Evolutionary conservation across 2,888 invertebrate species (phyloP).

Genomic region (Smittia sp.): DNA sequence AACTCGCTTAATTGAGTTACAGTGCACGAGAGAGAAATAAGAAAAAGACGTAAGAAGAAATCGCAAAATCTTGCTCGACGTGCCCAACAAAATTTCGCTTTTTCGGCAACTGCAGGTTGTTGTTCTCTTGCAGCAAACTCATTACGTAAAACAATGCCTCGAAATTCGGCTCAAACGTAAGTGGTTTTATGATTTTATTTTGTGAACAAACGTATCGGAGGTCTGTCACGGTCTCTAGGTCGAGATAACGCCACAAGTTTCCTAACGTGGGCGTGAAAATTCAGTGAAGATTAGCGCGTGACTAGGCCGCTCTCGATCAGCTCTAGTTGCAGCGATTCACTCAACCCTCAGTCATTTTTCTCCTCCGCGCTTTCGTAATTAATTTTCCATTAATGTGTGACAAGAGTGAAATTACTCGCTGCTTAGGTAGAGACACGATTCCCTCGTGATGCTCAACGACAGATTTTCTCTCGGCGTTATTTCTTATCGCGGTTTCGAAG

Average conservation of each 20-base stretch:
- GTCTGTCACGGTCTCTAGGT: too few species aligned
- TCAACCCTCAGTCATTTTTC: neutral
- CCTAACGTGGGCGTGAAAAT: too few species aligned
- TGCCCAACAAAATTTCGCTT: neutral
- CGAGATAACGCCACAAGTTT: too few species aligned
- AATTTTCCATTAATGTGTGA: neutral
- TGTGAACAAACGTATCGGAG: conserved; percentile 11
- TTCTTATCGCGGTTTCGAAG: neutral
- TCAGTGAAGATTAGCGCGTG: too few species aligned
- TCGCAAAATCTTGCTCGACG: neutral
- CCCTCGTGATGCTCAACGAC: neutral
- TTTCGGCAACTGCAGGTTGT: conserved; percentile 6
- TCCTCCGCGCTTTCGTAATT: neutral
- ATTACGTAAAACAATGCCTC: conserved; percentile 27
- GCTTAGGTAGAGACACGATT: neutral
- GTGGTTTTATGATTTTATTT: conserved; percentile 1
- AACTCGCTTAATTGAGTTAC: conserved; percentile 18
- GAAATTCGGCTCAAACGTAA: conserved; percentile 34
- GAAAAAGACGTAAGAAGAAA: neutral
- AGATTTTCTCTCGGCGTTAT: neutral
- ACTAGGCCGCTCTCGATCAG: neutral
- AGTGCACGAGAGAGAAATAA: neutral
- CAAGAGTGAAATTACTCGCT: conserved; percentile 1
- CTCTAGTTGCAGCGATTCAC: neutral
- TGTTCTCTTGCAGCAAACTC: neutral